phyloP scores from a whole-genome alignment of 2,888 invertebrate genomes.

The Stenodera caucasica region DNA sequence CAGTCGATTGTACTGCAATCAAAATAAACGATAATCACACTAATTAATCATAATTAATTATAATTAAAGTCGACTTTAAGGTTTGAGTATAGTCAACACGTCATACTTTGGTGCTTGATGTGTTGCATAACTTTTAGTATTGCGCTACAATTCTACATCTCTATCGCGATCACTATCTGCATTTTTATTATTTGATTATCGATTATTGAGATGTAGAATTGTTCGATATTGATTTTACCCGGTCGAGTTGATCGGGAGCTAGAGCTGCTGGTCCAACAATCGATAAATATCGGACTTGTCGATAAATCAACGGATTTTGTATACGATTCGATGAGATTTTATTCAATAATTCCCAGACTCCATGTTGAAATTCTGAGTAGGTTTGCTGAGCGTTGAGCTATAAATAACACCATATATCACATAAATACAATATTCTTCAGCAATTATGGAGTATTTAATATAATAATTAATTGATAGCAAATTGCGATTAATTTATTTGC shows the following conservation, averaged over 20 bases:
- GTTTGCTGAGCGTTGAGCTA: slow-evolving; percentile 79
- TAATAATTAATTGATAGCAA: neutral
- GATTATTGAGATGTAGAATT: no score
- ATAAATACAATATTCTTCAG: no score
- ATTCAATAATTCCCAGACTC: slow-evolving; percentile 75
- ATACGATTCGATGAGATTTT: slow-evolving; percentile 68
- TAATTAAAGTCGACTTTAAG: no score
- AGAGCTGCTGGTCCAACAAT: slow-evolving; percentile 83
- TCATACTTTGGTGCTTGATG: neutral
- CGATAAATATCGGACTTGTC: slow-evolving; percentile 75
- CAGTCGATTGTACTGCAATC: slow-evolving; percentile 77
- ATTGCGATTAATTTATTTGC: neutral
- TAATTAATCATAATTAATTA: no score
- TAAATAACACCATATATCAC: no score
- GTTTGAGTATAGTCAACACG: neutral
- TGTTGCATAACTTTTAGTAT: neutral
- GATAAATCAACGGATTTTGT: slow-evolving; percentile 68
- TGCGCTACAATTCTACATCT: no score
- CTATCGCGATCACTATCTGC: no score
- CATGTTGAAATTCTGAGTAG: slow-evolving; percentile 81
- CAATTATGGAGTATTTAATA: neutral
- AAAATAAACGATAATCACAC: slow-evolving; percentile 5
- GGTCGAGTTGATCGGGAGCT: slow-evolving; percentile 78
- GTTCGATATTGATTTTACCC: slow-evolving; percentile 58
- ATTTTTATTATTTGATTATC: no score